Evolutionary conservation across 2,888 invertebrate genomes (phyloP).

Genomic region (Aphelenchoides bicaudatus): DNA sequence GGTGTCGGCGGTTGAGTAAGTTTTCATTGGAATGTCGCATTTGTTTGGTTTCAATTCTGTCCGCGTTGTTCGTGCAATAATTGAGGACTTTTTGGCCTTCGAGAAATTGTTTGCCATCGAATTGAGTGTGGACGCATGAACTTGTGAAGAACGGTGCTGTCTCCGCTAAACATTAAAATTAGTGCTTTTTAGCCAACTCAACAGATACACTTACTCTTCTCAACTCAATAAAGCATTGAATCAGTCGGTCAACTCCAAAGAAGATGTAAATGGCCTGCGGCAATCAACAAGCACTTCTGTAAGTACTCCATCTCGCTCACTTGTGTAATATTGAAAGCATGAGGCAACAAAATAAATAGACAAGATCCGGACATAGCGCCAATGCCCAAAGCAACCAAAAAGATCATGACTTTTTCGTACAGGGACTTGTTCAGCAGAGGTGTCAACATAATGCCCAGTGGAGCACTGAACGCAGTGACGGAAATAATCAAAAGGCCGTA

Average conservation of each 20-base stretch:
- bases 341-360: conserved; percentile 56
- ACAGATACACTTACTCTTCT: conserved; percentile 35
- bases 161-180: conserved; percentile 14
- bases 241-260: conserved; percentile 51
- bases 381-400: conserved; percentile 55
- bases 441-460: conserved; percentile 50
- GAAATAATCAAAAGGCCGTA: conserved; percentile 55
- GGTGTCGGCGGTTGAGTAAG: too few species aligned
- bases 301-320: conserved; percentile 46
- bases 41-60: too few species aligned
- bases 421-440: conserved; percentile 46
- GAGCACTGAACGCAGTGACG: conserved; percentile 48
- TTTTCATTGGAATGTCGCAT: too few species aligned
- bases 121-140: conserved; percentile 23
- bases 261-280: conserved; percentile 51
- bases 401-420: conserved; percentile 55
- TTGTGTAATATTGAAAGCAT: conserved; percentile 51
- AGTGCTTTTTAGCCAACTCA: not conserved
- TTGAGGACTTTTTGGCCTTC: too few species aligned
- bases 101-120: too few species aligned
- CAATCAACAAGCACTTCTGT: conserved; percentile 48
- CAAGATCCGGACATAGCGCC: conserved; percentile 52
- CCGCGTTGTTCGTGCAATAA: too few species aligned
- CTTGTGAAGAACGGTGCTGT: conserved; percentile 12
- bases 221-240: conserved; percentile 51